Evolutionary conservation across 2,888 invertebrate genomes (phyloP).

Genomic region (Herminia tarsipennalis): DNA sequence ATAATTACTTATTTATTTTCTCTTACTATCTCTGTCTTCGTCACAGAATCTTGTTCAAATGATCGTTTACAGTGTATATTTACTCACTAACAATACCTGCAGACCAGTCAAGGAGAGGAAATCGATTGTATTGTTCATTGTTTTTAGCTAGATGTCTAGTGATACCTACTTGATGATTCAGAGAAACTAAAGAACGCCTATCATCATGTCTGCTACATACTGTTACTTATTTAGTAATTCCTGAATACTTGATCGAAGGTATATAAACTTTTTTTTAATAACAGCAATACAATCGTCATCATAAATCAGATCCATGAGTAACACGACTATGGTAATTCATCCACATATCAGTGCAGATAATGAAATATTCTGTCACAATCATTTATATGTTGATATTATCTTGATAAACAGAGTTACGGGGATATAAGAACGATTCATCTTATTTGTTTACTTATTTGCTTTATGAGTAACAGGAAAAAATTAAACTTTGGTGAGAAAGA

Average conservation of each 20-base stretch:
- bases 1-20: no score
- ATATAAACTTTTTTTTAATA: conserved; percentile 2
- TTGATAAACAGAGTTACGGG: conserved; percentile 1
- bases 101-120: conserved; percentile 26
- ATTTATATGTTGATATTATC: conserved; percentile 4
- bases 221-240: no score
- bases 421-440: conserved; percentile 4
- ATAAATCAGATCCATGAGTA: conserved; percentile 7
- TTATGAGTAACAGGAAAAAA: not conserved
- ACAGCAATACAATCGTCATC: conserved; percentile 14
- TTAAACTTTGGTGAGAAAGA: no score
- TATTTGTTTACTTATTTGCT: not conserved
- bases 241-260: no score
- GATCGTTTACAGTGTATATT: not conserved
- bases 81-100: conserved; percentile 6
- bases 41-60: no score
- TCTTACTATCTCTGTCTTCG: no score
- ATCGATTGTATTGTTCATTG: conserved; percentile 42
- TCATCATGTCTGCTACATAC: no score
- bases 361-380: conserved; percentile 3
- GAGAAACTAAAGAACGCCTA: no score
- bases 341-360: conserved; percentile 4
- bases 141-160: no score
- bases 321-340: conserved; percentile 1
- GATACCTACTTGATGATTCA: no score